Evolutionary conservation across 2,113 vertebrate species (phyloP), one percentile per base, ranked within the genome.

Genomic region (Cyprinodon tularosa): DNA sequence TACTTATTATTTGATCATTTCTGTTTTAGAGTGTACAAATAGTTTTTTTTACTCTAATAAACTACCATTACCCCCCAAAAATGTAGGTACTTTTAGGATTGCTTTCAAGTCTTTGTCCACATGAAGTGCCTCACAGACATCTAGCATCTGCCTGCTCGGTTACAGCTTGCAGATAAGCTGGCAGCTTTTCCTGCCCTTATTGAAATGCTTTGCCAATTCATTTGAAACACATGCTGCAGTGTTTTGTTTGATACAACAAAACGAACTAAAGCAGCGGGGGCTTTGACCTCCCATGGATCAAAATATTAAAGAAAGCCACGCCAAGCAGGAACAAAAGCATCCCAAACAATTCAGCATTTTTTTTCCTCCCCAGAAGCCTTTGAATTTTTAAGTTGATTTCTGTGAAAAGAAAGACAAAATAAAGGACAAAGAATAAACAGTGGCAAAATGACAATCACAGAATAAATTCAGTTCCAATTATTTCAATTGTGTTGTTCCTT

Each of bases 401-500:
- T n/a, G 37, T 40, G 8, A n/a, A 59, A 17, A 67, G 62, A 63
- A 53, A 22, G 63, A 76, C 12, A 0, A 2, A 14, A 39, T 45
- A 71, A 14, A n/a, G 48, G 40, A 45, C 14, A 62, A 77, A 74
- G 45, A 12, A 20, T 12, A 37, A 4, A 40, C 17, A 72, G 72
- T 67, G 66, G 45, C 36, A 71, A 5, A 68, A 62, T 66, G 5
- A 39, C 22, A n/a, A 22, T 12, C 10, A 65, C 53, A 74, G 74
- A 73, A 20, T 4, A 50, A 1, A 10, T 3, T 20, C 8, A 42
- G 7, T 74, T 70, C 39, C 29, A 76, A 37, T 61, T 74, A 71
- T 12, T 60, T 91, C 72, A 78, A 80, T 80, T 65, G 76, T 39
- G 73, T 78, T 80, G 68, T 82, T 76, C 88, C 48, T 47, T 1